Percentiles rank a stretch among this genome's conserved stretches.
These are phyloP conservation scores for Flexamia atlantica DNA, from an alignment of 2,888 invertebrate genomes.

Conservation along the genomic window DNA sequence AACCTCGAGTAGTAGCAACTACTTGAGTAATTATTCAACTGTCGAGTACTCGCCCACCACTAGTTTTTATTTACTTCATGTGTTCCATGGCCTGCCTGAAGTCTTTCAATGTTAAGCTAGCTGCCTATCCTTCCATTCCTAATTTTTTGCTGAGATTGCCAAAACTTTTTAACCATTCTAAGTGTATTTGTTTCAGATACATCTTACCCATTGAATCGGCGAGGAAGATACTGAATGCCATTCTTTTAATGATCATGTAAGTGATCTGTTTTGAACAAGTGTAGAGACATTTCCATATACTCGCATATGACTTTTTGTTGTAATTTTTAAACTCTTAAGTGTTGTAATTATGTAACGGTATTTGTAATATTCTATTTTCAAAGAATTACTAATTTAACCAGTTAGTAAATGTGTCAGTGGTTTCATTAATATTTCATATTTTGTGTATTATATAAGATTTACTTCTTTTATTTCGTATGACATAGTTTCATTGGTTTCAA, in stretches of 20 bases:
- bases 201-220: conserved; percentile 43
- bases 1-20: too few species aligned
- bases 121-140: too few species aligned
- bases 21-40: too few species aligned
- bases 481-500: neutral
- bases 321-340: neutral
- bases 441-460: neutral
- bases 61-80: too few species aligned
- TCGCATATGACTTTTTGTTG: neutral
- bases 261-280: conserved; percentile 36
- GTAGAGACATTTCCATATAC: conserved; percentile 32
- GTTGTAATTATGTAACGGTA: neutral
- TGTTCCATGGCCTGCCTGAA: too few species aligned
- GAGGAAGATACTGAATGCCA: conserved; percentile 47
- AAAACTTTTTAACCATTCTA: too few species aligned
- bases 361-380: conserved; percentile 6
- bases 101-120: too few species aligned
- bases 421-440: neutral
- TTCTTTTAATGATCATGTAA: conserved; percentile 32
- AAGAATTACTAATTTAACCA: neutral
- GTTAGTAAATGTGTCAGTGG: neutral
- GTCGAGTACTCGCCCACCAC: too few species aligned
- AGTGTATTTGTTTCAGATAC: conserved; percentile 41
- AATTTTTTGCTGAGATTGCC: too few species aligned
- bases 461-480: conserved; percentile 20